phyloP scores from a whole-genome alignment of 2,888 invertebrate genomes.

The Mythimna vitellina region DNA sequence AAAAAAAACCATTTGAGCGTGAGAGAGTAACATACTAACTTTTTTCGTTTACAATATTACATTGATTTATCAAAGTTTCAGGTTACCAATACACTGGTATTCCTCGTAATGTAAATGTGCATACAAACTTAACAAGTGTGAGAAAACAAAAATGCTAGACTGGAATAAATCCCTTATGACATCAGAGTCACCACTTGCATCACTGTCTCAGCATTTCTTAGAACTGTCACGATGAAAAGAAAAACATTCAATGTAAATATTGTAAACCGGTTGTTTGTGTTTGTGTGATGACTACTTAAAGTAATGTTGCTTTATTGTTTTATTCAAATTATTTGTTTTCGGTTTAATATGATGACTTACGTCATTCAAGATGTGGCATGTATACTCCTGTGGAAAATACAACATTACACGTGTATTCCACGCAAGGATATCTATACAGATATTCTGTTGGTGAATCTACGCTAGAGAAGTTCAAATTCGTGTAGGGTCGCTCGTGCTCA shows the following conservation, averaged over 20 bases:
- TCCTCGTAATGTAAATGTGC: too few species aligned
- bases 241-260: slow-evolving; percentile 29
- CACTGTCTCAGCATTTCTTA: slow-evolving; percentile 14
- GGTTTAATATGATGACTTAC: not conserved
- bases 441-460: too few species aligned
- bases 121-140: not conserved
- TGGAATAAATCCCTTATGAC: slow-evolving; percentile 11
- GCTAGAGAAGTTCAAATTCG: too few species aligned
- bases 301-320: slow-evolving; percentile 9
- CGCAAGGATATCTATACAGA: too few species aligned
- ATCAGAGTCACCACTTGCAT: slow-evolving; percentile 7
- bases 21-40: too few species aligned
- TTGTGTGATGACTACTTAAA: slow-evolving; percentile 8
- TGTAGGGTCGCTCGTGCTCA: too few species aligned
- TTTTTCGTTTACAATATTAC: too few species aligned
- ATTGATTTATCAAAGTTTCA: not conserved
- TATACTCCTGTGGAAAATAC: not conserved
- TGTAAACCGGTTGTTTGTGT: slow-evolving; percentile 17
- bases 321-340: slow-evolving; percentile 2
- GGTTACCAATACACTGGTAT: not conserved
- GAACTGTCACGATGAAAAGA: slow-evolving; percentile 12
- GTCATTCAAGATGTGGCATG: slow-evolving; percentile 5
- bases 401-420: too few species aligned
- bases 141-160: not conserved
- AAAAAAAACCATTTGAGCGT: too few species aligned